Evolutionary conservation across 1,140 invertebrate species (phyloP).

Genomic region (Caligus rogercresseyi): DNA sequence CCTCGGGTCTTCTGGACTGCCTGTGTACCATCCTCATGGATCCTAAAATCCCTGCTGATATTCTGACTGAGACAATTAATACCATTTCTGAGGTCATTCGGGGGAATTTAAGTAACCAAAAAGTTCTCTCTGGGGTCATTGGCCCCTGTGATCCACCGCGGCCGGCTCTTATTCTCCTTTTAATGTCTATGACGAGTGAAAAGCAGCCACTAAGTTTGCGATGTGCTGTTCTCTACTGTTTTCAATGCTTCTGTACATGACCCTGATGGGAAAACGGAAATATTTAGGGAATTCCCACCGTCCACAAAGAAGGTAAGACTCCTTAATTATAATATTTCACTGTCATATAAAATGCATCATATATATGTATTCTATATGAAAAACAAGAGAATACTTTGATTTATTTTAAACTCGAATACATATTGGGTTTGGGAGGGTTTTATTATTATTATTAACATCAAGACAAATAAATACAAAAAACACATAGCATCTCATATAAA

Average conservation of each 20-base stretch:
- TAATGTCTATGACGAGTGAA: conserved; percentile 98
- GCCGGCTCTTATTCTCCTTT: conserved; percentile 75
- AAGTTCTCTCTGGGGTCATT: conserved; percentile 72
- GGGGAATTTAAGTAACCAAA: conserved; percentile 74
- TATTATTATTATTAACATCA: too few species aligned
- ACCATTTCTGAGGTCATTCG: conserved; percentile 86
- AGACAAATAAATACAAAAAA: too few species aligned
- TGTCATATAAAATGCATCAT: too few species aligned
- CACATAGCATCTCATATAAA: too few species aligned
- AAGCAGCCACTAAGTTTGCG: conserved; percentile 81
- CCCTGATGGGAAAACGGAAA: conserved; percentile 68
- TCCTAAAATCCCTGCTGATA: conserved; percentile 84
- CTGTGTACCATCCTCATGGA: conserved; percentile 72
- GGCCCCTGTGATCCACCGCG: conserved; percentile 76
- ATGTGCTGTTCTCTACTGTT: conserved; percentile 89
- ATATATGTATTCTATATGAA: too few species aligned
- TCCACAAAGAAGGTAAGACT: background rate
- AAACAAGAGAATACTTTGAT: too few species aligned
- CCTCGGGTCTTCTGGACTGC: conserved; percentile 56
- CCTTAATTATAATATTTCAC: too few species aligned
- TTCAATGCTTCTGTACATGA: conserved; percentile 90
- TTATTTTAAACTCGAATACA: too few species aligned
- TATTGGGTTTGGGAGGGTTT: too few species aligned
- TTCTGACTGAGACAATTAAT: conserved; percentile 87
- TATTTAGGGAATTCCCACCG: conserved; percentile 29